Conservation (phyloP, 2,113 vertebrate species). For the Hydrochoerus hydrochaeris region DNA sequence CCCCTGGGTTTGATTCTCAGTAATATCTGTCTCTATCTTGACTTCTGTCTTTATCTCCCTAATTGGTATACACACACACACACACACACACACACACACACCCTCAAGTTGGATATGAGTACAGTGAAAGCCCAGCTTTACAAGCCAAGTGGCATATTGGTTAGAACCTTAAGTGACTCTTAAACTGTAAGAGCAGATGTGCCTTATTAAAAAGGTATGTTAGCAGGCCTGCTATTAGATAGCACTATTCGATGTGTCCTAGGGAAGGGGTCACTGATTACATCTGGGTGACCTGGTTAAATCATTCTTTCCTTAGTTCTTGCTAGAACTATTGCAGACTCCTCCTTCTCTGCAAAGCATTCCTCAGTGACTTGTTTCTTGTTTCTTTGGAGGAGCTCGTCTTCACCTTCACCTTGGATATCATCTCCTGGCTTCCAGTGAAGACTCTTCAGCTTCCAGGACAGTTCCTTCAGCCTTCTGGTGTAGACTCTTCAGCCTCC, state of each 20-base stretch:
- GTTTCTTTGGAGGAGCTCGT: not conserved
- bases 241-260: not conserved
- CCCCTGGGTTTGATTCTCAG: not conserved
- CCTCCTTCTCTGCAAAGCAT: not conserved
- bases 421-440: not conserved
- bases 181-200: slow-evolving; percentile 38
- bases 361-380: not conserved
- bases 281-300: not conserved
- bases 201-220: slow-evolving; percentile 42
- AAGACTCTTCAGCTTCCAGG: not conserved
- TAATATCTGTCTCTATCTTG: not conserved
- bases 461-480: not conserved
- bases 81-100: not conserved
- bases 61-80: not conserved
- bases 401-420: not conserved
- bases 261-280: not conserved
- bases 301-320: not conserved
- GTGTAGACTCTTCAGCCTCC: not conserved
- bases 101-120: not conserved
- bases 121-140: not conserved
- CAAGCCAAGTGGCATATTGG: not conserved
- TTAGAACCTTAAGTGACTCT: not conserved
- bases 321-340: not conserved
- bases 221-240: not conserved
- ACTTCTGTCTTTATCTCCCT: not conserved